phyloP scores from a whole-genome alignment of 35 echinoderm and acorn worm species.

The Holothuria glaberrima region DNA sequence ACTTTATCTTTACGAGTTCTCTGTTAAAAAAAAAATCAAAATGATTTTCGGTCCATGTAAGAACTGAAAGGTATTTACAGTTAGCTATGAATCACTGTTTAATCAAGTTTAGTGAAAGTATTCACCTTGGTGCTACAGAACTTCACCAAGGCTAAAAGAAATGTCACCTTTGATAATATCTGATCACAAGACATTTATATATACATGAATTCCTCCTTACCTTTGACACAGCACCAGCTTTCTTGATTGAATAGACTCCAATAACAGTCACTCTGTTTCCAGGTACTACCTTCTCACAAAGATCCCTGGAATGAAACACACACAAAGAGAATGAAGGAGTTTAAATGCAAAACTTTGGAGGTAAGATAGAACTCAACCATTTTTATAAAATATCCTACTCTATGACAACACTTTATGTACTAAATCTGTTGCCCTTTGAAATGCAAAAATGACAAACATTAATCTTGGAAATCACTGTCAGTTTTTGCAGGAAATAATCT shows the following conservation, averaged over 20 bases:
- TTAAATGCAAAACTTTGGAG: neutral
- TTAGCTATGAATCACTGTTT: neutral
- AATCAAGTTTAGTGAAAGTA: no score
- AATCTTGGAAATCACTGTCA: no score
- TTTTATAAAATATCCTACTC: no score
- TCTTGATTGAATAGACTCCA: conserved; percentile 97
- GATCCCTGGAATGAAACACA: conserved; percentile 65
- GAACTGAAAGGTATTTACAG: neutral
- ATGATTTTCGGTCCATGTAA: neutral
- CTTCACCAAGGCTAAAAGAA: no score
- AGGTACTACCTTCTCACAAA: conserved; percentile 97
- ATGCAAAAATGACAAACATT: no score
- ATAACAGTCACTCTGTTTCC: conserved; percentile 96
- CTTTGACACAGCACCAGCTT: conserved; percentile 88
- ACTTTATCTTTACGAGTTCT: conserved; percentile 78
- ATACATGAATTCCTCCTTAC: conserved; percentile 37
- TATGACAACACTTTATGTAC: no score
- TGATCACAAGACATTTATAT: no score
- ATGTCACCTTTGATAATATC: no score
- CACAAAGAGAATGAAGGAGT: neutral
- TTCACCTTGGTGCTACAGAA: no score
- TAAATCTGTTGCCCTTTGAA: no score
- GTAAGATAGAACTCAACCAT: neutral
- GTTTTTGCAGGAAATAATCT: no score
- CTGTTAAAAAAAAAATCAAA: conserved; percentile 48